Percentiles rank a stretch among this genome's conserved stretches.
phyloP scores from a whole-genome alignment of 2,113 vertebrate species.

The Apteryx mantelli region DNA sequence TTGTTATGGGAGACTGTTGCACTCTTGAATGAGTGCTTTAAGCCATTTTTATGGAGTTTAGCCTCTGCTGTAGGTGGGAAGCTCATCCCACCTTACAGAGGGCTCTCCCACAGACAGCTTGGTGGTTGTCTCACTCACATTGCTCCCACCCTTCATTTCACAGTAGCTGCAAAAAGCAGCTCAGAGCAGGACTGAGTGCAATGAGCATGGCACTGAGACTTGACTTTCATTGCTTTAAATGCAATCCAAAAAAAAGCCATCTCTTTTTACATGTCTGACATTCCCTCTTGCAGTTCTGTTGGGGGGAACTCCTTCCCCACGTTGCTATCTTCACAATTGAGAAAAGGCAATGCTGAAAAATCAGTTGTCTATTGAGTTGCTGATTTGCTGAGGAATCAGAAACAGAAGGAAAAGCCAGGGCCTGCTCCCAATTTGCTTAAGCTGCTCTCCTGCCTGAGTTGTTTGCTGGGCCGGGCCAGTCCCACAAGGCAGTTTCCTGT shows the following conservation, averaged over 20 bases:
- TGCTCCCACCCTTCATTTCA: too few species aligned
- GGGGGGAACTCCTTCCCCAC: background rate
- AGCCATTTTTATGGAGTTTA: background rate
- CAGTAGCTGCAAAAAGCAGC: background rate
- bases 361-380: background rate
- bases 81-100: background rate
- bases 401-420: background rate
- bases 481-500: rapidly evolving
- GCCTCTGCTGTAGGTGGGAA: background rate
- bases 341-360: background rate
- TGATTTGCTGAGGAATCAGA: background rate
- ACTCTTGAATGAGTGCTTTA: background rate
- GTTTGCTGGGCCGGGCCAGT: background rate
- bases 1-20: background rate
- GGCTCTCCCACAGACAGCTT: background rate
- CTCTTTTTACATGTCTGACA: background rate
- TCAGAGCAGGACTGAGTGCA: background rate
- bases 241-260: background rate
- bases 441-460: background rate
- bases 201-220: background rate
- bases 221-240: background rate
- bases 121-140: background rate
- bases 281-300: background rate
- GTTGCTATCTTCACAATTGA: rapidly evolving
- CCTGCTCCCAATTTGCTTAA: background rate